phyloP scores from a whole-genome alignment of 1,140 invertebrate species.

The Pogonomyrmex californicus region DNA sequence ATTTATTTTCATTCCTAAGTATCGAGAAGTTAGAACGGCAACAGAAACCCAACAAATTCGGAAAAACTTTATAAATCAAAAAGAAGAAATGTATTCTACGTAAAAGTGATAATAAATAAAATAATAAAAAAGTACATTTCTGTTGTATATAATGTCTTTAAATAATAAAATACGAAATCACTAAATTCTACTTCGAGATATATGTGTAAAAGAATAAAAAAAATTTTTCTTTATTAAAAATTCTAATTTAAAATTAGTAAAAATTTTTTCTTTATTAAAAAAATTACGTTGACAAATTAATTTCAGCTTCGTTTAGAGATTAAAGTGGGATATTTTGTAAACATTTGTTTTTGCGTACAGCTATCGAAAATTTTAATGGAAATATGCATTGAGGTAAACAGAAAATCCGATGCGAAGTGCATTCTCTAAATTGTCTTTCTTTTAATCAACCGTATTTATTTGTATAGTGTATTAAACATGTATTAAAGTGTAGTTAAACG shows the following conservation, averaged over 20 bases:
- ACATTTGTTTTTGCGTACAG: neutral
- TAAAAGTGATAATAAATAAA: neutral
- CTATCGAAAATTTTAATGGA: conserved; percentile 17
- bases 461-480: no score
- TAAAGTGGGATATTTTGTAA: neutral
- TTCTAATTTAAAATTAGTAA: neutral
- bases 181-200: conserved; percentile 2
- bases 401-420: neutral
- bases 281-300: neutral
- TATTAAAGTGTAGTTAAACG: neutral
- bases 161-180: neutral
- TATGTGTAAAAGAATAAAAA: neutral
- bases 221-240: conserved; percentile 2
- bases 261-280: neutral
- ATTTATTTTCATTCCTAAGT: neutral
- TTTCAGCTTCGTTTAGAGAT: neutral
- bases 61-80: neutral
- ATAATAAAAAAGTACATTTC: neutral
- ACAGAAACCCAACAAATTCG: neutral
- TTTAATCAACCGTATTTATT: neutral
- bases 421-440: neutral
- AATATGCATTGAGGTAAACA: neutral
- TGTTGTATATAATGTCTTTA: neutral
- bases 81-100: neutral
- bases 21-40: neutral